Evolutionary conservation across 2,113 vertebrate genomes (phyloP).

Genomic region (Desmodus rotundus): DNA sequence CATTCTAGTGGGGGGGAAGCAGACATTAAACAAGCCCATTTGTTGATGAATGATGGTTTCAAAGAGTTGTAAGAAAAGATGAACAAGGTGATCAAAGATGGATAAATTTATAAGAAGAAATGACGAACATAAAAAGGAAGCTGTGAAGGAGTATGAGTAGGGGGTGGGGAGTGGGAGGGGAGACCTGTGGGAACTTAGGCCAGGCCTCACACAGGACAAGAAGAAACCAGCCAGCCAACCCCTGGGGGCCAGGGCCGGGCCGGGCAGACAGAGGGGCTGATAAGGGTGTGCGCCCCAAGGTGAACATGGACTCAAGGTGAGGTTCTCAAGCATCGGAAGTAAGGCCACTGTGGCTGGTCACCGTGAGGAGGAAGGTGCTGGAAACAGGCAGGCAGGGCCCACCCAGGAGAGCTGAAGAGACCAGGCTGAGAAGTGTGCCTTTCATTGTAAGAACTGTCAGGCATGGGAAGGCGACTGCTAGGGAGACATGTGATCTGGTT

Average conservation of each 20-base stretch:
- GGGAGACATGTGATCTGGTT: not conserved
- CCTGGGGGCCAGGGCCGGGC: too few species aligned
- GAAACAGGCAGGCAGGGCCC: not conserved
- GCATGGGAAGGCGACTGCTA: not conserved
- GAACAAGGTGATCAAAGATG: not conserved
- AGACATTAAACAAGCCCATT: not conserved
- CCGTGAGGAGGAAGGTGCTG: not conserved
- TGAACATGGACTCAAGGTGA: not conserved
- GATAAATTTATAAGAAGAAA: not conserved
- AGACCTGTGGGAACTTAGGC: not conserved
- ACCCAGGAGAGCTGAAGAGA: not conserved
- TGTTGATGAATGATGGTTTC: not conserved
- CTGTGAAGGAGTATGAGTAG: not conserved
- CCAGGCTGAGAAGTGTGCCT: not conserved
- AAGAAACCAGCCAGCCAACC: not conserved
- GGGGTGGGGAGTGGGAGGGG: not conserved
- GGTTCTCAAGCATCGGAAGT: not conserved
- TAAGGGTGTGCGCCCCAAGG: not conserved
- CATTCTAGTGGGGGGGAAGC: too few species aligned
- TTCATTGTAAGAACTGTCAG: not conserved
- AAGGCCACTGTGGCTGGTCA: not conserved
- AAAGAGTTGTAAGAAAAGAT: not conserved
- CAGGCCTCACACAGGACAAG: not conserved
- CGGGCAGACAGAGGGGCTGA: not conserved
- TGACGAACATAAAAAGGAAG: not conserved